Evolutionary conservation across 2,113 vertebrate genomes (phyloP).

Genomic region (Rutilus rutilus): DNA sequence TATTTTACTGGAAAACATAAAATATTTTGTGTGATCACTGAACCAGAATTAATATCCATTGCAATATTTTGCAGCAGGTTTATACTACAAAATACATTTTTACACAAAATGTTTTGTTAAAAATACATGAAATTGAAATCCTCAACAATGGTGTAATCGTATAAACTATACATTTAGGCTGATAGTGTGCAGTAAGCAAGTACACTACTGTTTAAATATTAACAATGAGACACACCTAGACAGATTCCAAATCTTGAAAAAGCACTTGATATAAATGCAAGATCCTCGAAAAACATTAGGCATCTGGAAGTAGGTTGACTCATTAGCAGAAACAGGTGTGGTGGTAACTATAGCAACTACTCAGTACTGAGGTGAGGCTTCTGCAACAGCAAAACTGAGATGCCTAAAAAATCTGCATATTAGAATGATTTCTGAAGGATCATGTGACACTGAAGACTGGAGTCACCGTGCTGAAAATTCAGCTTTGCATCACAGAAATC

Average conservation of each 20-base stretch:
- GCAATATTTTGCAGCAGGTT: not conserved
- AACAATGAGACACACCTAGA: not conserved
- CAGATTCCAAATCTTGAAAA: not conserved
- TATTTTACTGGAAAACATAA: too few species aligned
- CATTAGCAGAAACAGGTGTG: constrained; percentile 32
- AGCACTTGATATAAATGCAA: not conserved
- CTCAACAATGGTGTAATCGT: not conserved
- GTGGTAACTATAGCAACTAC: constrained; percentile 29
- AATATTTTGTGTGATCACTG: too few species aligned
- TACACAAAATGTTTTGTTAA: not conserved
- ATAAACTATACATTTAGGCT: not conserved
- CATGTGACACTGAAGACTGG: too few species aligned
- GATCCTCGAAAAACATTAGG: not conserved
- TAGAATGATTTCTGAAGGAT: too few species aligned
- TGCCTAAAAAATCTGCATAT: not conserved
- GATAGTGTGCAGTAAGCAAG: not conserved
- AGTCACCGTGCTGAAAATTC: too few species aligned
- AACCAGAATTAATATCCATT: not conserved
- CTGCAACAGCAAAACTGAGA: not conserved
- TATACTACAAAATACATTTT: not conserved
- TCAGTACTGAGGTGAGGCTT: not conserved
- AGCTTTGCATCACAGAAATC: too few species aligned
- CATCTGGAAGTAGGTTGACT: constrained; percentile 19
- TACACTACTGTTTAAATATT: not conserved
- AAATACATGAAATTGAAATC: too few species aligned